Base-by-base conservation (phyloP, 2,113 vertebrate genomes). In the Pelecanus crispus region DNA sequence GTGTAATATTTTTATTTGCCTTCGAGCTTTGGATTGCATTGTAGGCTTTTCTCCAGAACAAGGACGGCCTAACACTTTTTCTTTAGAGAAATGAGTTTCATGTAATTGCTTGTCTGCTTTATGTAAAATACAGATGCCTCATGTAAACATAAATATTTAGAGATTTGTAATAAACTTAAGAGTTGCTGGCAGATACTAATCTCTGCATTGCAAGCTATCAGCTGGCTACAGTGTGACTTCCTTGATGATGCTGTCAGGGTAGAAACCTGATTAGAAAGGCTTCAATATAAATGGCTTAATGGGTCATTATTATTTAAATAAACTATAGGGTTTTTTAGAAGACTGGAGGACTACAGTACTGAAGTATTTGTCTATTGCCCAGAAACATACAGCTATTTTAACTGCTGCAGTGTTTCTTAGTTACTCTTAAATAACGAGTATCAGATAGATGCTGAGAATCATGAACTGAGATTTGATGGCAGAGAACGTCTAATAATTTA, bases 1-100 rank as follows among this genome's bases (percentile, higher is more conserved):
- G 22, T 81, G 50, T 94, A 63, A 47, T 95, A 38, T 59, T 92
- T 93, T 83, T 75, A 63, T 88, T 81, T 95, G 87, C 84, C 93
- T 94, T 87, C 73, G 44, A 17, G 84, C 73, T 92, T 81, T 95
- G 77, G 24, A 44, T 91, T 94, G 12, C 38, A 13, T 85, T 94
- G 31, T 34, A 72, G 58, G 70, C 73, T 91, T 95, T 95, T 66
- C 20, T 71, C 29, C 13, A 36, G 47, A 71, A 67, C 40, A 11
- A n/a, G 77, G 52, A 81, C 17, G 18, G 73, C 52, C 40, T 67
- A 68, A 47, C 29, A 16, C 3, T 65, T 92, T 93, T 90, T 70
- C 47, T 81, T 71, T 52, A 31, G 24, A 74, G 55, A 78, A 93
- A 61, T 65, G 29, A 70, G 21, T 81, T 96, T 95, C 59, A 8